These are phyloP conservation scores for Pachycephala philippinensis DNA, from an alignment of 2,113 vertebrate species.

Conservation along the genomic window DNA sequence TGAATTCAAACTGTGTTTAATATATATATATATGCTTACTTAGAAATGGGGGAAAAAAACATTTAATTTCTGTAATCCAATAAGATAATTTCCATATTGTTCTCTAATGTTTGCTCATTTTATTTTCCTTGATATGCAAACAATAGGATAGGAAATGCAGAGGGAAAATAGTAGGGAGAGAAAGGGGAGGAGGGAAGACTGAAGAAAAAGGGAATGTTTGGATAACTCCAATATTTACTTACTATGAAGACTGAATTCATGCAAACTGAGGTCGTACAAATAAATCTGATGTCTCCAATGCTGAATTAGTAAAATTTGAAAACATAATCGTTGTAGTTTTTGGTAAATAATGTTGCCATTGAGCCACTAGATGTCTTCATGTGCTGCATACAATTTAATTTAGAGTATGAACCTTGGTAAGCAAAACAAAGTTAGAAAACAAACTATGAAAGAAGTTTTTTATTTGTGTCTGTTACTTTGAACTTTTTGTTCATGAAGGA, in stretches of 20 bases:
- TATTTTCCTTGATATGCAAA: not conserved
- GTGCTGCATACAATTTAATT: not conserved
- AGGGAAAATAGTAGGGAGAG: not conserved
- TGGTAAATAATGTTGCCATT: not conserved
- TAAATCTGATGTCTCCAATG: not conserved
- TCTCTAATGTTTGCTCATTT: not conserved
- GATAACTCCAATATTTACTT: not conserved
- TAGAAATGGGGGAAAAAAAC: not conserved
- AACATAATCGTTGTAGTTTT: not conserved
- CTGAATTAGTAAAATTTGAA: not conserved
- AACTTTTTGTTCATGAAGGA: not conserved
- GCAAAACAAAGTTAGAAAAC: not conserved
- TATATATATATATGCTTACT: not conserved
- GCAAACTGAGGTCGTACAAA: not conserved
- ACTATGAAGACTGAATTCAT: not conserved
- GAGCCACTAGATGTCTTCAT: constrained; percentile 40
- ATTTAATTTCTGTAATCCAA: not conserved
- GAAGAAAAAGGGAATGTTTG: not conserved
- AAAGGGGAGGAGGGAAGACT: not conserved
- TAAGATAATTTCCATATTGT: not conserved
- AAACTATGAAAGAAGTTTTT: not conserved
- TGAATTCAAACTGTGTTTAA: not conserved
- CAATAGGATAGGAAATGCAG: not conserved
- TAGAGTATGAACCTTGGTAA: not conserved
- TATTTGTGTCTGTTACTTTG: not conserved